phyloP scores from a whole-genome alignment of 2,113 vertebrate species.

The Antidorcas marsupialis region DNA sequence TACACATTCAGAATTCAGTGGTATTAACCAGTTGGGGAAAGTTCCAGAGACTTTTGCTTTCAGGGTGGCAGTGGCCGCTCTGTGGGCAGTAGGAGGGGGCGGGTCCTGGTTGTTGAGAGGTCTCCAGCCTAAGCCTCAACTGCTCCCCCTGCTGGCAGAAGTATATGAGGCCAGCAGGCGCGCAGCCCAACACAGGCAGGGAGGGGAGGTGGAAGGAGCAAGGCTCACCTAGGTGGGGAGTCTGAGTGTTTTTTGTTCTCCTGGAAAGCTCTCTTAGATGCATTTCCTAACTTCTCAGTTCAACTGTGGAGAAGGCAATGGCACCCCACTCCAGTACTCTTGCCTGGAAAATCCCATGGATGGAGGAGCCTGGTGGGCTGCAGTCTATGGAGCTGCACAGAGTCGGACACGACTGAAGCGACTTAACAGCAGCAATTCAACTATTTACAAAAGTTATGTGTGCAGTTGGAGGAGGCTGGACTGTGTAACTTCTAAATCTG shows the following conservation, averaged over 20 bases:
- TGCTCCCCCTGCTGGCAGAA: not conserved
- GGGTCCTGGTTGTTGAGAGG: accelerated
- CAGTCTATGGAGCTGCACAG: too few species aligned
- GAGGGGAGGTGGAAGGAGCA: not conserved
- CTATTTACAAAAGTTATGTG: not conserved
- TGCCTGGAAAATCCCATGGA: too few species aligned
- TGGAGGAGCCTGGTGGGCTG: too few species aligned
- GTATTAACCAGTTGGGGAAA: not conserved
- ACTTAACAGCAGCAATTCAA: not conserved
- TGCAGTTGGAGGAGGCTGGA: not conserved
- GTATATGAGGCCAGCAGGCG: not conserved
- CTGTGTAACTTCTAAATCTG: not conserved
- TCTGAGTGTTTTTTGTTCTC: not conserved
- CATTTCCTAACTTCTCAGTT: not conserved
- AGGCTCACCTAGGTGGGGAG: not conserved
- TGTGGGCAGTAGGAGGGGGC: not conserved
- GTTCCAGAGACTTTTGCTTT: not conserved
- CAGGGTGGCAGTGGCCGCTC: not conserved
- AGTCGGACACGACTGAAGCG: too few species aligned
- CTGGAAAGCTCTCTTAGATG: not conserved
- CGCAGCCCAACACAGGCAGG: too few species aligned
- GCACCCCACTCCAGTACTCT: too few species aligned
- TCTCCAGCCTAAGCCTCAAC: not conserved
- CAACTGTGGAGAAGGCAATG: not conserved
- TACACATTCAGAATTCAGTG: not conserved